Base-by-base conservation (phyloP, 2,113 vertebrate genomes). In the Aptenodytes patagonicus region DNA sequence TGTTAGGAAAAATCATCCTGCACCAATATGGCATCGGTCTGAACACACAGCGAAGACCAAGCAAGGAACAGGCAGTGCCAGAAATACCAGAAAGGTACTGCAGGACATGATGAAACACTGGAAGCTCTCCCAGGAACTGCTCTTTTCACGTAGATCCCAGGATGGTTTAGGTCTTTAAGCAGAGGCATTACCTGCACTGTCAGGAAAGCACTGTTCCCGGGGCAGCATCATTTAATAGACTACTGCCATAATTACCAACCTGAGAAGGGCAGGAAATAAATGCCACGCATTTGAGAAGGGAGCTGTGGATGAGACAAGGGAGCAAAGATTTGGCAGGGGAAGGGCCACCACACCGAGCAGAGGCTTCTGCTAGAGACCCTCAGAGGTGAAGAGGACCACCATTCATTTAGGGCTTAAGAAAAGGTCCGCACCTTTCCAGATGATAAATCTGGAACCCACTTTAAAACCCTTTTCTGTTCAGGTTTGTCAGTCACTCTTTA, bases 21-120 rank as follows among this genome's bases (percentile, higher is more conserved):
- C 32, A 66, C 38, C 68, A 15, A n/a, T 1, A 6, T 0, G n/a
- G 32, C 52, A 61, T 20, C n/a, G 40, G 18, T 8, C 17, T 0
- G 1, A 54, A 10, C 2, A n/a, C 51, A 22, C 42, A 28, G 83
- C 57, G 28, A 38, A 47, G 15, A 58, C 18, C 29, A 17, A 54
- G 62, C 16, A 54, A 32, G 44, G 31, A 36, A 32, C 61, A 61
- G 44, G 38, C 26, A 4, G 47, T 12, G 34, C 42, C 69, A 58
- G 83, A 55, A 81, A 57, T 3, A 57, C 25, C 2, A 0, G 62
- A 13, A 80, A 78, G 19, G 47, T 10, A 36, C 58, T 17, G 11
- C 47, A 70, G 75, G 54, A 51, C 34, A 4, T 1, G 13, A 36
- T 9, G 40, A 29, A 55, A 70, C n/a, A 9, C 47, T 10, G 21